phyloP scores from a whole-genome alignment of 2,888 invertebrate species.

The Lordiphosa andalusiaca region DNA sequence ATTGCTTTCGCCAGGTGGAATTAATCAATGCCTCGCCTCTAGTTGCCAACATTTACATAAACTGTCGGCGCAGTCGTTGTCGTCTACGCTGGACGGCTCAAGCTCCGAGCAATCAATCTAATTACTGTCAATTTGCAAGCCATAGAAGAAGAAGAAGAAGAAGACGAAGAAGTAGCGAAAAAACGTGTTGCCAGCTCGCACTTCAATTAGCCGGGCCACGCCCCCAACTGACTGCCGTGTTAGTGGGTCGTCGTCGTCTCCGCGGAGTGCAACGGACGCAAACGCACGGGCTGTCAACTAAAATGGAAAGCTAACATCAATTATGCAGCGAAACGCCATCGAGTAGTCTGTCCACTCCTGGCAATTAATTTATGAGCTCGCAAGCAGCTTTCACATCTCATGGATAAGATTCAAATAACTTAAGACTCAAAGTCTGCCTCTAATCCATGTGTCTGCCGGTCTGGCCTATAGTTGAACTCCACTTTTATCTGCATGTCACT shows the following conservation, averaged over 20 bases:
- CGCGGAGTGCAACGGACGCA: slow-evolving; percentile 56
- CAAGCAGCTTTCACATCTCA: slow-evolving; percentile 36
- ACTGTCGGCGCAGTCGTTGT: slow-evolving; percentile 48
- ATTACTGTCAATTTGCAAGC: slow-evolving; percentile 65
- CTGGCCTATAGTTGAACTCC: slow-evolving; percentile 32
- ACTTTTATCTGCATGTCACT: slow-evolving; percentile 41
- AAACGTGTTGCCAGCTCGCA: slow-evolving; percentile 25
- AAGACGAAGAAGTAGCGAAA: slow-evolving; percentile 1
- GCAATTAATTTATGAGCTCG: slow-evolving; percentile 67
- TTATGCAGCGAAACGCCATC: slow-evolving; percentile 44
- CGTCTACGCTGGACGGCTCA: slow-evolving; percentile 35
- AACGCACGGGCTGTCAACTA: slow-evolving; percentile 61
- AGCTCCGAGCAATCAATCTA: slow-evolving; percentile 63
- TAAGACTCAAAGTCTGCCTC: slow-evolving; percentile 30
- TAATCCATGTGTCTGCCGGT: slow-evolving; percentile 33
- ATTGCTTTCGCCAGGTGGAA: slow-evolving; percentile 64
- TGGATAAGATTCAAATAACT: slow-evolving; percentile 49
- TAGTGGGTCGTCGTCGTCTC: slow-evolving; percentile 4
- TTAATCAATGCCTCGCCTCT: slow-evolving; percentile 47
- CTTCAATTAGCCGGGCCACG: slow-evolving; percentile 47
- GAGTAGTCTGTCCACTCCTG: slow-evolving; percentile 22
- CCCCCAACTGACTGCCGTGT: slow-evolving; percentile 12
- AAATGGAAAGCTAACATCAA: slow-evolving; percentile 75
- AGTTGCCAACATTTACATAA: not conserved
- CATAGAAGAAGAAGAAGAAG: not conserved